Conservation (phyloP, 2,797 vertebrate species). For the Sebastes trivittatus region DNA sequence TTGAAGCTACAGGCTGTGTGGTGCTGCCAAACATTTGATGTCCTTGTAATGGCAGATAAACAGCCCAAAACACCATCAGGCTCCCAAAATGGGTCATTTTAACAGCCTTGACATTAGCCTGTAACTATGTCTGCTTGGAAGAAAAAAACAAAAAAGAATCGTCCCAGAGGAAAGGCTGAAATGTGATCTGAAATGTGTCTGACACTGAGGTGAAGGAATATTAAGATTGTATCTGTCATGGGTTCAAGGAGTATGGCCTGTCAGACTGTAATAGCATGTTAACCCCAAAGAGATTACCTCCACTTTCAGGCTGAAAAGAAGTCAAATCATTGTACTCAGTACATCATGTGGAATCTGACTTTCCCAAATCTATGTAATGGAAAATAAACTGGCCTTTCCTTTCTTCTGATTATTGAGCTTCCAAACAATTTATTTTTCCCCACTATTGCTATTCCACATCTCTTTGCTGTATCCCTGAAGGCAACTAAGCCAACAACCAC, state of each 20-base stretch:
- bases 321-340: not conserved
- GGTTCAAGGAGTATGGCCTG: not conserved
- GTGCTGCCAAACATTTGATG: conserved; percentile 38
- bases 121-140: not conserved
- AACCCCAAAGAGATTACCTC: not conserved
- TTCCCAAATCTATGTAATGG: conserved; percentile 11
- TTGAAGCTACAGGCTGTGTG: conserved; percentile 21
- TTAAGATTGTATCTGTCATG: not conserved
- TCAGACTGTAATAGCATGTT: not conserved
- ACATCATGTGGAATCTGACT: not conserved
- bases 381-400: conserved; percentile 16
- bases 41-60: conserved; percentile 35
- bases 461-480: conserved; percentile 22
- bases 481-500: conserved; percentile 5
- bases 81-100: conserved; percentile 24
- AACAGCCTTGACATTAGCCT: conserved; percentile 6
- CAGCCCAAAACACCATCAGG: conserved; percentile 12
- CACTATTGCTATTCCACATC: conserved; percentile 4
- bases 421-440: not conserved
- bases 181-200: not conserved
- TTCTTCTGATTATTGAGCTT: conserved; percentile 10
- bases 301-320: not conserved
- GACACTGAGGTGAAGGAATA: not conserved
- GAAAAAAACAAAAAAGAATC: not conserved
- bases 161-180: not conserved